These are phyloP conservation scores for Acrobasis repandana DNA, from an alignment of 2,888 invertebrate genomes.

Conservation along the genomic window DNA sequence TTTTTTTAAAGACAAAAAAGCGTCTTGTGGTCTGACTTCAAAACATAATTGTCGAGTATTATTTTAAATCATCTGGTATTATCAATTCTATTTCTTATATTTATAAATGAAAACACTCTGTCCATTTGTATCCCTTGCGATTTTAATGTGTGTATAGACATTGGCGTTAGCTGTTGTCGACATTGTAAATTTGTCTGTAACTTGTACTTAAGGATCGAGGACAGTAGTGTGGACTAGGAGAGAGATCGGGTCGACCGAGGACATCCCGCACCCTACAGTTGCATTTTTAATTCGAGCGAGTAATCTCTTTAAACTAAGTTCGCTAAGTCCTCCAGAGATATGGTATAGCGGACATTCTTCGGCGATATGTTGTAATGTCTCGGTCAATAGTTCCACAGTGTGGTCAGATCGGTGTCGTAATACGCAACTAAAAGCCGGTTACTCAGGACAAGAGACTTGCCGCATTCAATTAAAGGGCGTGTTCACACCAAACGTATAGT, in stretches of 20 bases:
- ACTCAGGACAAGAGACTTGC: too few species aligned
- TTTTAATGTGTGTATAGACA: constrained; percentile 22
- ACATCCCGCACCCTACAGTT: constrained; percentile 4
- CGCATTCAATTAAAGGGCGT: too few species aligned
- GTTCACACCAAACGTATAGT: too few species aligned
- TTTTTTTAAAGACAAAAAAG: too few species aligned
- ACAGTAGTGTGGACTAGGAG: constrained; percentile 16
- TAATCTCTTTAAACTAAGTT: not conserved
- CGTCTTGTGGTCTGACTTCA: too few species aligned
- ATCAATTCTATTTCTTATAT: constrained; percentile 23
- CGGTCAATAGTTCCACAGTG: too few species aligned
- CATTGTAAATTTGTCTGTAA: constrained; percentile 48
- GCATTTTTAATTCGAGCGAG: constrained; percentile 4
- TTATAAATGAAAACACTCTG: not conserved
- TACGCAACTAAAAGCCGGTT: too few species aligned
- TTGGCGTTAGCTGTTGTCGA: constrained; percentile 21
- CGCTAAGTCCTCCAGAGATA: not conserved
- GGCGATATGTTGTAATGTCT: too few species aligned
- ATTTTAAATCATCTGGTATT: not conserved
- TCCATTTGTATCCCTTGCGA: constrained; percentile 20
- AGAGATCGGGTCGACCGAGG: constrained; percentile 21
- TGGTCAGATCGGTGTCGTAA: too few species aligned
- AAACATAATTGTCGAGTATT: too few species aligned
- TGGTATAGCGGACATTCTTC: too few species aligned
- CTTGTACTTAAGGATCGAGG: constrained; percentile 46